Conservation (phyloP, 1,140 invertebrate species). For the Lepidurus apus region DNA sequence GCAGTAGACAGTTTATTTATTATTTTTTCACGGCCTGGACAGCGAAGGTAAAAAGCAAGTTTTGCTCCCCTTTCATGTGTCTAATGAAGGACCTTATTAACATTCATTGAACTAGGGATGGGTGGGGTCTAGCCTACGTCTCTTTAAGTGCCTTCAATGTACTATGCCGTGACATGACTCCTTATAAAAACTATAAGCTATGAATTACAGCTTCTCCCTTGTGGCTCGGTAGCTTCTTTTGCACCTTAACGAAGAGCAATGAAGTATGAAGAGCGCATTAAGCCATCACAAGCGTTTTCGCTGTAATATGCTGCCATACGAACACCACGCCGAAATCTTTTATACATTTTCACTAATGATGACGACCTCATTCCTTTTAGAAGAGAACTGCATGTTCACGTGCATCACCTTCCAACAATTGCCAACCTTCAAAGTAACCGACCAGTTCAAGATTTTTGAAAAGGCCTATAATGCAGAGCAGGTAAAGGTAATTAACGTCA, state of each 20-base stretch:
- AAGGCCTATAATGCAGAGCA: neutral
- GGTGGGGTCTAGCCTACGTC: neutral
- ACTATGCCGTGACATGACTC: neutral
- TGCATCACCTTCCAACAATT: neutral
- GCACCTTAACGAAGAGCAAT: neutral
- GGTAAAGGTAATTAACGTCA: neutral
- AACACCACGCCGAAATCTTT: neutral
- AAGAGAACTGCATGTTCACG: neutral
- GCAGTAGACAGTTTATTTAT: neutral
- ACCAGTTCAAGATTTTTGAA: neutral
- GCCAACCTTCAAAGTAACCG: neutral
- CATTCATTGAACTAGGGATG: neutral
- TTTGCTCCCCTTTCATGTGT: neutral
- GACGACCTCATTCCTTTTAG: conserved; percentile 4
- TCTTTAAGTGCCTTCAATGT: neutral
- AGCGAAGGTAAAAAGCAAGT: neutral
- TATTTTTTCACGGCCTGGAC: neutral
- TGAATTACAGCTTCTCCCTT: neutral
- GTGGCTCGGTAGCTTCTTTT: neutral
- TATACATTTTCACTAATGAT: neutral
- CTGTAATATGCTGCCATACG: neutral
- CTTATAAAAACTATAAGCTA: neutral
- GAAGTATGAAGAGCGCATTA: neutral
- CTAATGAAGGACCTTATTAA: neutral
- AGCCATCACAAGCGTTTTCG: neutral